Conservation (phyloP, 2,888 invertebrate genomes). For the Petrophora chlorosata region DNA sequence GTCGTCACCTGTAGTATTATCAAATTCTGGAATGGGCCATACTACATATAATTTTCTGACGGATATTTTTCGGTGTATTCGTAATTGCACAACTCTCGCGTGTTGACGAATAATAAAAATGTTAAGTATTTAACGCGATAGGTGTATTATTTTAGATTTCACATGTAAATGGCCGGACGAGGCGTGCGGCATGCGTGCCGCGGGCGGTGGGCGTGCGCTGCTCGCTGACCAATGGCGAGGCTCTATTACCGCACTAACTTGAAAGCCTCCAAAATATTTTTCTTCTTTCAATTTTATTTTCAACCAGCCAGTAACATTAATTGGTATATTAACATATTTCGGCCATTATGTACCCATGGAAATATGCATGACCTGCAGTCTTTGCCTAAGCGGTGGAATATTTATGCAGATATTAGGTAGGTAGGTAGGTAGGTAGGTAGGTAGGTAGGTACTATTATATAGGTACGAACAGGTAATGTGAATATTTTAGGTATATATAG, state of each 20-base stretch:
- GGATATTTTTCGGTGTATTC: neutral
- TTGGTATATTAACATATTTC: constrained; percentile 70
- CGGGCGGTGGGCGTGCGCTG: constrained; percentile 72
- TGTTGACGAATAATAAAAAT: constrained; percentile 28
- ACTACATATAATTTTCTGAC: neutral
- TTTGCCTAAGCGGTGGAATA: no score
- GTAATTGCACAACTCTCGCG: constrained; percentile 15
- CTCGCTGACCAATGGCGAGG: constrained; percentile 59
- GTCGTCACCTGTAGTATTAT: constrained; percentile 23
- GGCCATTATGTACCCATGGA: constrained; percentile 53
- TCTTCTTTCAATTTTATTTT: no score
- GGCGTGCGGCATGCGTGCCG: constrained; percentile 60
- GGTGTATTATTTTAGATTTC: constrained; percentile 65
- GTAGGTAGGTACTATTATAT: no score
- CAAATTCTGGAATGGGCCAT: neutral
- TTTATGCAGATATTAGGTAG: no score
- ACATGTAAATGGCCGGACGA: constrained; percentile 59
- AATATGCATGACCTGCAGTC: constrained; percentile 46
- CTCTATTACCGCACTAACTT: constrained; percentile 38
- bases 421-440: no score
- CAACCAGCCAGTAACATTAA: constrained; percentile 59
- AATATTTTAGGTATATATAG: no score
- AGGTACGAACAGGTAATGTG: no score
- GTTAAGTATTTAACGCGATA: constrained; percentile 30
- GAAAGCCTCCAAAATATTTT: constrained; percentile 58